Conservation (phyloP, 2,888 invertebrate genomes). For the Callyntrura guangdongensis region DNA sequence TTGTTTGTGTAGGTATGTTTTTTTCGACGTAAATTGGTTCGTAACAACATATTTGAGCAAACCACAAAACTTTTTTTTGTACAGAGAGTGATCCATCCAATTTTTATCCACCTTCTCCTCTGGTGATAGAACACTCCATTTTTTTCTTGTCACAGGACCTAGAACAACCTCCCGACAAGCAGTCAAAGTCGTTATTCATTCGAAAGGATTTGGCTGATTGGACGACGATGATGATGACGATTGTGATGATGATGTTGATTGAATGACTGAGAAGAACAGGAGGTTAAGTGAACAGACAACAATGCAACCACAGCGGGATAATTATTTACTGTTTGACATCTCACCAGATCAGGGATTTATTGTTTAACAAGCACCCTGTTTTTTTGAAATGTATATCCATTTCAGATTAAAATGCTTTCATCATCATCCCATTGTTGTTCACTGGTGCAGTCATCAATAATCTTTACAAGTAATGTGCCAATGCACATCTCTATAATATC, state of each 20-base stretch:
- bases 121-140: neutral
- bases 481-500: too few relatives aligned
- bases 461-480: too few relatives aligned
- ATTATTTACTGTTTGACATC: conserved; percentile 29
- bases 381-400: too few relatives aligned
- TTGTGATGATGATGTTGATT: neutral
- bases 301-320: neutral
- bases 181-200: conserved; percentile 24
- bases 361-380: neutral
- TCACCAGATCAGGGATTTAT: conserved; percentile 13
- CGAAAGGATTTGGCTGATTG: neutral
- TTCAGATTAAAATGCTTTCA: too few relatives aligned
- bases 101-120: neutral
- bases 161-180: conserved; percentile 14
- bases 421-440: too few relatives aligned
- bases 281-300: neutral
- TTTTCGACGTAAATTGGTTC: neutral
- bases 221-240: neutral
- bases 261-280: neutral
- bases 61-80: neutral
- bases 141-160: conserved; percentile 5
- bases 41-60: neutral
- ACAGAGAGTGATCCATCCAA: neutral
- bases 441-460: too few relatives aligned
- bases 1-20: neutral